Conservation (phyloP, 2,888 invertebrate species). For the Drosophila formosana region DNA sequence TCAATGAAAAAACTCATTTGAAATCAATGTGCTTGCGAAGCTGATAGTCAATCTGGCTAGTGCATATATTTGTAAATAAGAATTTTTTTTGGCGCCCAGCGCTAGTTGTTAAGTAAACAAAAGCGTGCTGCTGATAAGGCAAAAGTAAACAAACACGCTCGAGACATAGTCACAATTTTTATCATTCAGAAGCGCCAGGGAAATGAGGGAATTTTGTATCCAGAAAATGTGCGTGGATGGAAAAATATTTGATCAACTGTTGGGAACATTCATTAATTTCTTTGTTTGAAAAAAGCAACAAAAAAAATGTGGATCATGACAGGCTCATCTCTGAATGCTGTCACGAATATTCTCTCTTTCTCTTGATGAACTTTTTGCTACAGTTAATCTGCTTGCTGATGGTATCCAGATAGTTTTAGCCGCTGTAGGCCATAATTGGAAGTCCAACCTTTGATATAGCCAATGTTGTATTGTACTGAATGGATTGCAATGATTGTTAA, state of each 20-base stretch:
- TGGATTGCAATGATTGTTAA: constrained; percentile 37
- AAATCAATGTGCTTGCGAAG: too few species aligned
- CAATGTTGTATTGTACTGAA: constrained; percentile 68
- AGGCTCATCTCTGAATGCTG: constrained; percentile 24
- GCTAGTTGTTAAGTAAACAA: constrained; percentile 67
- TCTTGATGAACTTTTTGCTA: too few species aligned
- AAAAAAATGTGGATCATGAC: constrained; percentile 37
- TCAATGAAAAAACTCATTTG: too few species aligned
- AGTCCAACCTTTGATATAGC: constrained; percentile 82
- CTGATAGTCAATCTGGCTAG: too few species aligned
- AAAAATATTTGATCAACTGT: constrained; percentile 39
- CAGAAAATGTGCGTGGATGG: constrained; percentile 1
- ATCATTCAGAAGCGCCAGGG: not conserved
- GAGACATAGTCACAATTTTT: constrained; percentile 1
- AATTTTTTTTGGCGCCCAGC: constrained; percentile 32
- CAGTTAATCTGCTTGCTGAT: constrained; percentile 80
- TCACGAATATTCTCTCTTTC: too few species aligned
- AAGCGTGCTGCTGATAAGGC: constrained; percentile 57
- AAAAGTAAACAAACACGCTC: constrained; percentile 52
- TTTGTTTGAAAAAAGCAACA: constrained; percentile 49
- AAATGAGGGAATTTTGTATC: not conserved
- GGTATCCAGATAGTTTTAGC: constrained; percentile 81
- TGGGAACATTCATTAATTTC: constrained; percentile 37
- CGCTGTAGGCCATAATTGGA: constrained; percentile 81
- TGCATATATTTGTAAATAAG: not conserved